Percentiles rank a stretch among this genome's conserved stretches.
These are phyloP conservation scores for Cochlearius cochlearius DNA, from an alignment of 2,113 vertebrate genomes.

Conservation along the genomic window DNA sequence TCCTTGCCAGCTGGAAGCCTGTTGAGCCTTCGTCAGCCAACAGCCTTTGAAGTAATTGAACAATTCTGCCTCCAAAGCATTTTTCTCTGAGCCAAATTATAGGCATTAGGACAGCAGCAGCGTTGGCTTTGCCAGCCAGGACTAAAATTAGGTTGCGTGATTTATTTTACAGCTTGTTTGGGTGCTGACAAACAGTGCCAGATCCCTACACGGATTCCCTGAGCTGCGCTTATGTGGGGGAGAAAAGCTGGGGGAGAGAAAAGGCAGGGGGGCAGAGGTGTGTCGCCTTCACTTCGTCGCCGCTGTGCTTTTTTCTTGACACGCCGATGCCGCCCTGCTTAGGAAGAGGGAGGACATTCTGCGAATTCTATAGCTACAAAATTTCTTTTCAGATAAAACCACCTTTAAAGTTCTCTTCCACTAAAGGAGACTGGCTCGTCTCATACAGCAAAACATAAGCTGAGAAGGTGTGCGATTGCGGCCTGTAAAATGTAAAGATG, in stretches of 20 bases:
- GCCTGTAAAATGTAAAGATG: background rate
- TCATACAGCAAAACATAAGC: background rate
- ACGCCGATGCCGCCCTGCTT: background rate
- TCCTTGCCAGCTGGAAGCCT: slow-evolving; percentile 38
- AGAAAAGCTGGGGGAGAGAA: background rate
- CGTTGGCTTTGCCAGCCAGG: background rate
- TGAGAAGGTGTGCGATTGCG: background rate
- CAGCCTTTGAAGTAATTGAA: slow-evolving; percentile 33
- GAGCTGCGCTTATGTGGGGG: background rate
- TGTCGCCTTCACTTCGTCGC: background rate
- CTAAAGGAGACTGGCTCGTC: background rate
- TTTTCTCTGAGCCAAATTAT: slow-evolving; percentile 27
- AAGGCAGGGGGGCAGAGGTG: background rate
- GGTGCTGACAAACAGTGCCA: background rate
- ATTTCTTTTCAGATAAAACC: background rate
- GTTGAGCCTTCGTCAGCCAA: background rate
- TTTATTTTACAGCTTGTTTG: slow-evolving; percentile 37
- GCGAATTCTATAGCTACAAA: background rate
- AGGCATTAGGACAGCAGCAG: slow-evolving; percentile 2
- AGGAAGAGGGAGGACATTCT: background rate
- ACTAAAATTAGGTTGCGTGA: slow-evolving; percentile 25
- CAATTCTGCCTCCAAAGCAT: background rate
- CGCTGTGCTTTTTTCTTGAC: background rate
- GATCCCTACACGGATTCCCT: background rate
- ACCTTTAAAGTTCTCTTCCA: background rate